These are phyloP conservation scores for Pharmacophagus antenor DNA, from an alignment of 2,888 invertebrate genomes.

Conservation along the genomic window DNA sequence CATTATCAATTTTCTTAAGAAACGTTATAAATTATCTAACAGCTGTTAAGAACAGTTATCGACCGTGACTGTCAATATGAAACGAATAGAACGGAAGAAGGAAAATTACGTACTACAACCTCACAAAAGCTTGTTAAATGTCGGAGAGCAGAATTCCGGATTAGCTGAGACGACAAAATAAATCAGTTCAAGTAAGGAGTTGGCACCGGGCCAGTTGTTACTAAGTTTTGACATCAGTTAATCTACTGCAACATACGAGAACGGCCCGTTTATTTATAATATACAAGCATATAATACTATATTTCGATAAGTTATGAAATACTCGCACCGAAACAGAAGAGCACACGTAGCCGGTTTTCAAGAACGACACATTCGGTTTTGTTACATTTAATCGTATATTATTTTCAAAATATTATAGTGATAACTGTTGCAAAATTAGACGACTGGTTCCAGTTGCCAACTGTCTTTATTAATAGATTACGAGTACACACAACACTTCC, in stretches of 20 bases:
- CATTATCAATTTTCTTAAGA: too few relatives aligned
- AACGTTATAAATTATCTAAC: too few relatives aligned
- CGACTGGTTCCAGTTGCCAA: too few relatives aligned
- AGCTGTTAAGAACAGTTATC: neutral
- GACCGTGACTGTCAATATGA: neutral
- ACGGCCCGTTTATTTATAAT: slow-evolving; percentile 27
- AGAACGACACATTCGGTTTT: too few relatives aligned
- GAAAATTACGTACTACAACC: neutral
- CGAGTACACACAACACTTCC: too few relatives aligned
- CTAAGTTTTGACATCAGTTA: slow-evolving; percentile 65
- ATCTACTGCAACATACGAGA: slow-evolving; percentile 52
- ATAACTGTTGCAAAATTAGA: too few relatives aligned
- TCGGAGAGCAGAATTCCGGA: slow-evolving; percentile 15
- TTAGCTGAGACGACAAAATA: slow-evolving; percentile 24
- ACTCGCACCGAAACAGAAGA: neutral
- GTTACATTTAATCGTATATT: too few relatives aligned
- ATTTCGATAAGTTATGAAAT: neutral
- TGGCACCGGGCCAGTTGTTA: slow-evolving; percentile 20
- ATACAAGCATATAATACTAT: neutral
- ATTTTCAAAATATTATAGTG: too few relatives aligned
- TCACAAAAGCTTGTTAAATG: slow-evolving; percentile 3
- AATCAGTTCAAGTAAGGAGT: slow-evolving; percentile 20
- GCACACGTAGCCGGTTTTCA: neutral
- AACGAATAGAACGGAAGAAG: neutral
- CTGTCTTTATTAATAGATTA: too few relatives aligned